Evolutionary conservation across 2,797 vertebrate genomes (phyloP).

Genomic region (Siniperca scherzeri): DNA sequence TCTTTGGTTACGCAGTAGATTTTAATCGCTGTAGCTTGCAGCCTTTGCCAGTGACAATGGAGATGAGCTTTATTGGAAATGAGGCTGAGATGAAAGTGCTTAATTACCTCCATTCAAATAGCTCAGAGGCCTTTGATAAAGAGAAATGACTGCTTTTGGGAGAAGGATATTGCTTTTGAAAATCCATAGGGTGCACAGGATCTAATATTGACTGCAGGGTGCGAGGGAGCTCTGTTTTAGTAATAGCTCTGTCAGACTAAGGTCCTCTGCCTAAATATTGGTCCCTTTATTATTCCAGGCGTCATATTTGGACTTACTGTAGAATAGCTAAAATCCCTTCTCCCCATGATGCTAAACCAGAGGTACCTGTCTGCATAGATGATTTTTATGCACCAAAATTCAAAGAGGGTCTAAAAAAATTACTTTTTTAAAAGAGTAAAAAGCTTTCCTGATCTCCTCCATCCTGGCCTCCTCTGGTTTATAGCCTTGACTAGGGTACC

Average conservation of each 20-base stretch:
- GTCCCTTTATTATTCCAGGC: conserved; percentile 59
- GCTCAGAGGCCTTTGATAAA: conserved; percentile 75
- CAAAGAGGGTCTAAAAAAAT: conserved; percentile 22
- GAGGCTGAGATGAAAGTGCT: conserved; percentile 78
- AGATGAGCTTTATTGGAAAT: conserved; percentile 75
- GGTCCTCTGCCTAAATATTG: conserved; percentile 51
- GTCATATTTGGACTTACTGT: conserved; percentile 50
- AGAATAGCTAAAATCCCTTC: conserved; percentile 32
- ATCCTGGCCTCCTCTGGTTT: neutral
- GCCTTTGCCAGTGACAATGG: conserved; percentile 69
- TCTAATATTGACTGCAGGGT: conserved; percentile 74
- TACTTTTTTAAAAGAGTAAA: neutral
- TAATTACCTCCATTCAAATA: conserved; percentile 81
- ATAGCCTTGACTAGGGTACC: neutral
- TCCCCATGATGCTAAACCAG: conserved; percentile 14
- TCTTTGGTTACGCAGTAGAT: conserved; percentile 73
- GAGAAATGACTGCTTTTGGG: conserved; percentile 75
- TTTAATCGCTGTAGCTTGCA: conserved; percentile 73
- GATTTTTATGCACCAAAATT: conserved; percentile 22
- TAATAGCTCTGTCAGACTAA: conserved; percentile 66
- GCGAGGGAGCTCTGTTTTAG: conserved; percentile 64
- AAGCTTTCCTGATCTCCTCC: neutral
- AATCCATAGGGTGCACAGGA: conserved; percentile 73
- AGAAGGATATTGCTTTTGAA: conserved; percentile 81
- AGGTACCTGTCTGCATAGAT: conserved; percentile 18